phyloP scores from a whole-genome alignment of 2,797 vertebrate species.

The Pogoniulus pusillus region DNA sequence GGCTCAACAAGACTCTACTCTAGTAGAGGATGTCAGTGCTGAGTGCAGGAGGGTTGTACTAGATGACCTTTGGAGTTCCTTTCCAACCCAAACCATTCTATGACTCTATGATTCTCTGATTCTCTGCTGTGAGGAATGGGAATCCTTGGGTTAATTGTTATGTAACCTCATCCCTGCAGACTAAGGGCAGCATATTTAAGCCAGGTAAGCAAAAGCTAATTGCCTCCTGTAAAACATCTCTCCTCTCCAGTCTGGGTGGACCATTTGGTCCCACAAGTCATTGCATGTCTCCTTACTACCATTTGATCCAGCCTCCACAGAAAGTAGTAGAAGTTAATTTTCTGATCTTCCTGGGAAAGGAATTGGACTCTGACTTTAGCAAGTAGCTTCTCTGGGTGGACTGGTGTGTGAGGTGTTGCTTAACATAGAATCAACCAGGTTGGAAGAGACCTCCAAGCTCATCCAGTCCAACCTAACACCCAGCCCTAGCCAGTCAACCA shows the following conservation, averaged over 20 bases:
- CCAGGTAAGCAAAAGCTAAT: not conserved
- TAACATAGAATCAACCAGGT: too few species aligned
- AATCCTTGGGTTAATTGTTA: not conserved
- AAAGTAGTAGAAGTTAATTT: not conserved
- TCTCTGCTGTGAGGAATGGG: not conserved
- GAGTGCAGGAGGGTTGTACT: too few species aligned
- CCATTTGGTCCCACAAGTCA: not conserved
- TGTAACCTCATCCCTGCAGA: not conserved
- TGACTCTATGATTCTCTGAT: too few species aligned
- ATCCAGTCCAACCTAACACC: too few species aligned
- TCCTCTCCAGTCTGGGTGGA: not conserved
- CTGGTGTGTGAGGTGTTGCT: not conserved
- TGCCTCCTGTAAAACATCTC: not conserved
- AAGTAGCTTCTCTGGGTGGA: not conserved
- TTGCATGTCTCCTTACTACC: not conserved
- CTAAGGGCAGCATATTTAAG: not conserved
- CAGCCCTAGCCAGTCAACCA: too few species aligned
- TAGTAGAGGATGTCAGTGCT: too few species aligned
- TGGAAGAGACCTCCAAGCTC: too few species aligned
- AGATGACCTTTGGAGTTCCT: too few species aligned
- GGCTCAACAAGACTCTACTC: too few species aligned
- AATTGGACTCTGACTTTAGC: not conserved
- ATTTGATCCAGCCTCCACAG: not conserved
- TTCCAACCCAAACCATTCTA: too few species aligned
- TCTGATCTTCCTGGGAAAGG: not conserved